Evolutionary conservation across 2,113 vertebrate species (phyloP).

Genomic region (Elephantulus edwardii): DNA sequence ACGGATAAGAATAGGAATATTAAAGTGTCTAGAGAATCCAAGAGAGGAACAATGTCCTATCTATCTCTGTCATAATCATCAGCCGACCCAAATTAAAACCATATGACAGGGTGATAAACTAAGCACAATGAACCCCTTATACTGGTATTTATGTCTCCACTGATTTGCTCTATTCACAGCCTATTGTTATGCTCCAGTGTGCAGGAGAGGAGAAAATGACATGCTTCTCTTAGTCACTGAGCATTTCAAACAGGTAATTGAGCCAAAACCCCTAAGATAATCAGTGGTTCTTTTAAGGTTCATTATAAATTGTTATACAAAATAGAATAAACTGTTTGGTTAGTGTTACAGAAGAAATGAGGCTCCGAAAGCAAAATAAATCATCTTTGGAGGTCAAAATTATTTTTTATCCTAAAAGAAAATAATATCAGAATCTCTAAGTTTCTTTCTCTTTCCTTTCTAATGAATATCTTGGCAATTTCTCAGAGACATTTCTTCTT

Average conservation of each 20-base stretch:
- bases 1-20: conserved; percentile 64
- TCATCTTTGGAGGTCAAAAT: conserved; percentile 65
- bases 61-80: conserved; percentile 61
- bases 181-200: conserved; percentile 70
- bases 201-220: conserved; percentile 72
- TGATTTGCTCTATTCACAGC: conserved; percentile 74
- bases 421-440: conserved; percentile 47
- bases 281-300: conserved; percentile 70
- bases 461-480: conserved; percentile 24
- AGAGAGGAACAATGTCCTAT: conserved; percentile 60
- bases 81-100: conserved; percentile 70
- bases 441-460: conserved; percentile 32
- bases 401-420: conserved; percentile 74
- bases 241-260: conserved; percentile 65
- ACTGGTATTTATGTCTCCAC: conserved; percentile 68
- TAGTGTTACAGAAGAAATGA: conserved; percentile 63
- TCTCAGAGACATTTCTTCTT: conserved; percentile 9
- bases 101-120: conserved; percentile 58
- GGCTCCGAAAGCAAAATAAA: conserved; percentile 67
- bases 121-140: conserved; percentile 51
- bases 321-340: conserved; percentile 61
- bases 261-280: conserved; percentile 72
- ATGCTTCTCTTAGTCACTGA: conserved; percentile 67
- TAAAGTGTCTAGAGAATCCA: conserved; percentile 50
- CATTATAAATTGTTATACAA: conserved; percentile 72